Evolutionary conservation across 64 coral and sea anemone genomes (phyloP).

Genomic region (Montipora cactus): DNA sequence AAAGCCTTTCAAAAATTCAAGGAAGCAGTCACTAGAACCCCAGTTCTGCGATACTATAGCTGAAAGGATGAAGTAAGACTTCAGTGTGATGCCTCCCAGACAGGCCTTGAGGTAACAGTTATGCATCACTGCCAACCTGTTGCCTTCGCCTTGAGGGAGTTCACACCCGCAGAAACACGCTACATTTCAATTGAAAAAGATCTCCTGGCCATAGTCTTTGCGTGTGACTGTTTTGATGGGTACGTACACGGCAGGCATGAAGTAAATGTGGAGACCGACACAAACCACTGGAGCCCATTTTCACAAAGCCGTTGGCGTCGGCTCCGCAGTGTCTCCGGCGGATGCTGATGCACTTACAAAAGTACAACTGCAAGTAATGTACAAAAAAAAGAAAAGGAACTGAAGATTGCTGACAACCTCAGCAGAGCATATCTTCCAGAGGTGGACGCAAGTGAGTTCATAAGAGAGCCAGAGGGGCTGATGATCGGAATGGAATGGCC

Average conservation of each 20-base stretch:
- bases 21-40: not conserved
- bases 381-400: slow-evolving; percentile 43
- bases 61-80: not conserved
- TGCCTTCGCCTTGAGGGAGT: not conserved
- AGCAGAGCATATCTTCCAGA: slow-evolving; percentile 2
- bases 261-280: slow-evolving; percentile 53
- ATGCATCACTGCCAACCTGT: slow-evolving; percentile 42
- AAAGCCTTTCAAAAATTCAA: not conserved
- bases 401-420: not conserved
- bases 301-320: not conserved
- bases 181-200: slow-evolving; percentile 35
- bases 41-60: not conserved
- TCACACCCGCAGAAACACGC: slow-evolving; percentile 1
- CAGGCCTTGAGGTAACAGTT: not conserved
- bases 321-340: slow-evolving; percentile 11
- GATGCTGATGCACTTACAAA: slow-evolving; percentile 24
- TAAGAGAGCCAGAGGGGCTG: slow-evolving; percentile 8
- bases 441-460: not conserved
- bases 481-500: not conserved
- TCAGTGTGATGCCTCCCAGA: slow-evolving; percentile 46
- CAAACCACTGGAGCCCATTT: slow-evolving; percentile 21
- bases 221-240: slow-evolving; percentile 14
- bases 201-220: slow-evolving; percentile 38
- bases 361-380: slow-evolving; percentile 11
- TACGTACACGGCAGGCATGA: slow-evolving; percentile 17